phyloP scores from a whole-genome alignment of 1,140 invertebrate species.

The Drosophila gunungcola region DNA sequence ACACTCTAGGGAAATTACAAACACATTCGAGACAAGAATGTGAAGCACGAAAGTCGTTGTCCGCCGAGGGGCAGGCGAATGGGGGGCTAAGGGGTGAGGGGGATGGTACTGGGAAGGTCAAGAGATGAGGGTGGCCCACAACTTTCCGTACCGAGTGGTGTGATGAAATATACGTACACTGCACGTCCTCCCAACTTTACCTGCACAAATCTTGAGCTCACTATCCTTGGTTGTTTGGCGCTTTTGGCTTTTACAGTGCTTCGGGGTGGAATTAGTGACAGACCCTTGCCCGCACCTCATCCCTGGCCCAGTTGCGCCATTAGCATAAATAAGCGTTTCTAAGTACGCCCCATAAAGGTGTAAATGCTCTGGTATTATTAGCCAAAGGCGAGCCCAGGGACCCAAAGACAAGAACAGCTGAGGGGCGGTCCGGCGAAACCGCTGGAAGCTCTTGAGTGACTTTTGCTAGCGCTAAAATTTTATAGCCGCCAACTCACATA shows the following conservation, averaged over 20 bases:
- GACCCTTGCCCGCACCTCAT: slow-evolving; percentile 30
- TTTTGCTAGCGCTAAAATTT: slow-evolving; percentile 81
- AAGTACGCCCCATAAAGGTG: slow-evolving; percentile 82
- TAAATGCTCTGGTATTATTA: slow-evolving; percentile 80
- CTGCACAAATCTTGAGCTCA: slow-evolving; percentile 73
- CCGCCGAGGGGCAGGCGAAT: slow-evolving; percentile 1
- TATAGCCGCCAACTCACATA: slow-evolving; percentile 70
- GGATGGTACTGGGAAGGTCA: slow-evolving; percentile 41
- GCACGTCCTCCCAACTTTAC: slow-evolving; percentile 57
- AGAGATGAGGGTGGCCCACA: slow-evolving; percentile 51
- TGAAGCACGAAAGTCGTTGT: slow-evolving; percentile 44
- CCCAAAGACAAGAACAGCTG: background rate
- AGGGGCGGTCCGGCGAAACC: slow-evolving; percentile 49
- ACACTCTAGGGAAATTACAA: slow-evolving; percentile 85
- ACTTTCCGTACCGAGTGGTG: slow-evolving; percentile 40
- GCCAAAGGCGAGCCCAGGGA: slow-evolving; percentile 54
- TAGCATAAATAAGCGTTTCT: slow-evolving; percentile 83
- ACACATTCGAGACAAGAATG: slow-evolving; percentile 81
- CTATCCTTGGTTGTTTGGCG: slow-evolving; percentile 49
- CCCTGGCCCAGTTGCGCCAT: slow-evolving; percentile 51
- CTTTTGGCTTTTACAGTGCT: slow-evolving; percentile 76
- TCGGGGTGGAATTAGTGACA: slow-evolving; percentile 81
- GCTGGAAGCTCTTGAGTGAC: slow-evolving; percentile 58
- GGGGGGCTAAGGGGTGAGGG: background rate
- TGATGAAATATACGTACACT: slow-evolving; percentile 64